These are phyloP conservation scores for Cydia fagiglandana DNA, from an alignment of 1,140 invertebrate species.

Conservation along the genomic window DNA sequence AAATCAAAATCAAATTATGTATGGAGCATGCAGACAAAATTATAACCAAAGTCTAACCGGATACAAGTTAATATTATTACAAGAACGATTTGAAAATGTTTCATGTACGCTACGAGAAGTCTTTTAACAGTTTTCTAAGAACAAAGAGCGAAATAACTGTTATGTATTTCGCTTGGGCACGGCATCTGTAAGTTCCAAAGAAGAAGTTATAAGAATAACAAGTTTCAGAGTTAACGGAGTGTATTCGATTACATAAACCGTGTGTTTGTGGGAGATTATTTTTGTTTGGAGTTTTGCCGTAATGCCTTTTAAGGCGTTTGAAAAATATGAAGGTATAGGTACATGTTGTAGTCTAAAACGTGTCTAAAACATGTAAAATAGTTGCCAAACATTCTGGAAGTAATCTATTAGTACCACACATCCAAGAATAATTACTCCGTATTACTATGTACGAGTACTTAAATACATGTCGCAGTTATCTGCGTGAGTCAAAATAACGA, in stretches of 20 bases:
- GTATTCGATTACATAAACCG: constrained; percentile 13
- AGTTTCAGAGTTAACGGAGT: constrained; percentile 3
- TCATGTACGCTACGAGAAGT: constrained; percentile 15
- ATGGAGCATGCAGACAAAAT: not conserved
- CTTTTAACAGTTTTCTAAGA: constrained; percentile 28
- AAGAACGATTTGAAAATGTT: not conserved
- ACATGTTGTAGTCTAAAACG: no score
- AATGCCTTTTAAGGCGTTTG: not conserved
- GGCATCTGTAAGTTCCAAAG: constrained; percentile 2
- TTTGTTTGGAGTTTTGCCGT: not conserved
- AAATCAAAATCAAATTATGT: not conserved
- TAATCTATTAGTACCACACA: not conserved
- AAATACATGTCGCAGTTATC: not conserved
- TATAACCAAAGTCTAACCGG: not conserved
- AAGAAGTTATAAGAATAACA: constrained; percentile 32
- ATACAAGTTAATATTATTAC: not conserved
- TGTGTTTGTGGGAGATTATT: constrained; percentile 16
- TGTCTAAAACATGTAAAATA: no score
- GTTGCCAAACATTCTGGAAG: no score
- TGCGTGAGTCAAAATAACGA: constrained; percentile 34
- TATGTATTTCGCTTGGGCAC: constrained; percentile 14
- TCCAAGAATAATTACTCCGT: not conserved
- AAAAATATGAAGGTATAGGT: not conserved
- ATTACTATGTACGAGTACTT: not conserved
- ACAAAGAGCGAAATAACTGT: constrained; percentile 29